Percentiles rank a stretch among this genome's conserved stretches.
These are phyloP conservation scores for Platycnemis pennipes DNA, from an alignment of 2,888 invertebrate species.

Conservation along the genomic window DNA sequence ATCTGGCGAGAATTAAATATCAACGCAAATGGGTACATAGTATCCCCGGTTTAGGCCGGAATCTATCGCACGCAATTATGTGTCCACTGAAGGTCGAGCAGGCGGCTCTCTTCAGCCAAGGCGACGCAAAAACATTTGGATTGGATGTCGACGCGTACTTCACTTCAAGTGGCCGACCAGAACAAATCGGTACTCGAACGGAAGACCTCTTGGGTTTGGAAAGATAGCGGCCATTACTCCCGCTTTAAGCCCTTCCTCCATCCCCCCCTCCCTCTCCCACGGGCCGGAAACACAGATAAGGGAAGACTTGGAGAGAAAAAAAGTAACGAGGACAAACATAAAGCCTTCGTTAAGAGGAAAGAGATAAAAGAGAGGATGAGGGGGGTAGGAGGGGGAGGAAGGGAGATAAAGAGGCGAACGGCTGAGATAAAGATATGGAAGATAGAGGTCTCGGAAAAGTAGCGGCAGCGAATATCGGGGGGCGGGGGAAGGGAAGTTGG, in stretches of 20 bases:
- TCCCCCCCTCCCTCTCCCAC: neutral
- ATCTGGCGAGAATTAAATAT: too few relatives aligned
- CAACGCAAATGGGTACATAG: too few relatives aligned
- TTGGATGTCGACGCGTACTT: neutral
- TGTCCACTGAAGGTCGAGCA: neutral
- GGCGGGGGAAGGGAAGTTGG: neutral
- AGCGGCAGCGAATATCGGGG: neutral
- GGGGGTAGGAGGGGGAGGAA: neutral
- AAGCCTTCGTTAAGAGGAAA: conserved; percentile 24
- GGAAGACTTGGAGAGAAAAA: neutral
- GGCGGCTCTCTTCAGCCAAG: neutral
- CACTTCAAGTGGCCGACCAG: neutral
- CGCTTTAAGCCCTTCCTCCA: neutral
- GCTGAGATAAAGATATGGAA: conserved; percentile 41
- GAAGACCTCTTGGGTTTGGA: neutral
- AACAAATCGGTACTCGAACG: neutral
- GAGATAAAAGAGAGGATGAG: neutral
- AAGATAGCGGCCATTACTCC: neutral
- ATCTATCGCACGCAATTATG: too few relatives aligned
- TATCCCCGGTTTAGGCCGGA: too few relatives aligned
- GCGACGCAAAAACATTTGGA: neutral
- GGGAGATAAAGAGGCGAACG: neutral
- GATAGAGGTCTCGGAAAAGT: conserved; percentile 44
- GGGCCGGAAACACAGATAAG: conserved; percentile 41
- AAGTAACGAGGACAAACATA: conserved; percentile 22